These are phyloP conservation scores for Agelastica alni DNA, from an alignment of 2,888 invertebrate genomes.

Conservation along the genomic window DNA sequence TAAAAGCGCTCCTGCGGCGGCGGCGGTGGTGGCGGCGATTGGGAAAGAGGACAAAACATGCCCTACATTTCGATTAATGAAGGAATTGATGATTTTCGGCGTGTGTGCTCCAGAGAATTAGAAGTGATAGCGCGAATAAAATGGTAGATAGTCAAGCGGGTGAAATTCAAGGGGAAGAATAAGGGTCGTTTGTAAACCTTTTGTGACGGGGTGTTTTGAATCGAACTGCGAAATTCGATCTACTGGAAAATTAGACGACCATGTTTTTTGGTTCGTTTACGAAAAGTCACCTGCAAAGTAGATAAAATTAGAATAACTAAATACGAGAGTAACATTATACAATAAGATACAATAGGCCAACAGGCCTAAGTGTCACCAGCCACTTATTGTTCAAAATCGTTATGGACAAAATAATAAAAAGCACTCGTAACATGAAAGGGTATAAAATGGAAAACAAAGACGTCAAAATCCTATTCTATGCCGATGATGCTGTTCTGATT, in stretches of 20 bases:
- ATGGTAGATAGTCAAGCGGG: neutral
- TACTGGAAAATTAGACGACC: neutral
- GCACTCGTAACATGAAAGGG: too few relatives aligned
- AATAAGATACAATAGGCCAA: too few relatives aligned
- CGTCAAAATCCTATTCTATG: too few relatives aligned
- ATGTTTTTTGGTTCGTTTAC: too few relatives aligned
- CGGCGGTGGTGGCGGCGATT: constrained; percentile 4
- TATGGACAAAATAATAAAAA: too few relatives aligned
- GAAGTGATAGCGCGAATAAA: constrained; percentile 10
- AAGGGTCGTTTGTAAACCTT: constrained; percentile 17
- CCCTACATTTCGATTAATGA: constrained; percentile 15
- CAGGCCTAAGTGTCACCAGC: too few relatives aligned
- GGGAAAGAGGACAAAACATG: constrained; percentile 12
- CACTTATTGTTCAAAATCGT: too few relatives aligned
- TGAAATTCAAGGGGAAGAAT: neutral
- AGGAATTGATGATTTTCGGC: constrained; percentile 19
- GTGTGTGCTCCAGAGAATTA: constrained; percentile 14
- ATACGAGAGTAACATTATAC: too few relatives aligned
- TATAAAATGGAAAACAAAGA: too few relatives aligned
- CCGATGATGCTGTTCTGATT: too few relatives aligned
- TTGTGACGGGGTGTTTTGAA: constrained; percentile 3
- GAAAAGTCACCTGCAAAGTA: too few relatives aligned
- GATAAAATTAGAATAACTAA: too few relatives aligned
- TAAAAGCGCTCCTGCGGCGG: constrained; percentile 3
- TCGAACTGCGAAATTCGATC: neutral